phyloP scores from a whole-genome alignment of 1,140 invertebrate genomes.

The Dysdera silvatica region DNA sequence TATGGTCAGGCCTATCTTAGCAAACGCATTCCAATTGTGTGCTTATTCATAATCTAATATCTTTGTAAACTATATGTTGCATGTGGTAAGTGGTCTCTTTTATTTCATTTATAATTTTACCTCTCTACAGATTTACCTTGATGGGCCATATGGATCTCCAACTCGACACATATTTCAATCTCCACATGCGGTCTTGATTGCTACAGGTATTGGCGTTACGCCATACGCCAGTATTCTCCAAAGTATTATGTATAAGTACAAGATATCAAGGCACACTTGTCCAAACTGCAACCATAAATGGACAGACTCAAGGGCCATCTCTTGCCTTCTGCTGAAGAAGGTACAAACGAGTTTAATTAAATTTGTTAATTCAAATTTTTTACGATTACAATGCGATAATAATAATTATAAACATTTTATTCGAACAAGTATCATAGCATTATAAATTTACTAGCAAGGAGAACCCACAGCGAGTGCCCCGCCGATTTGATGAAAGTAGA shows the following conservation, averaged over 20 bases:
- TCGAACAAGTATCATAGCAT: too few relatives aligned
- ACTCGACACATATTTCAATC: slow-evolving; percentile 89
- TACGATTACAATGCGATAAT: neutral
- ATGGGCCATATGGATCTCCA: slow-evolving; percentile 92
- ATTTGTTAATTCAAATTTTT: neutral
- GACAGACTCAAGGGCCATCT: slow-evolving; percentile 52
- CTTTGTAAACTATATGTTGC: too few relatives aligned
- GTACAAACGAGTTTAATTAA: slow-evolving; percentile 45
- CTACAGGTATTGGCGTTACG: slow-evolving; percentile 92
- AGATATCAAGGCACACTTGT: slow-evolving; percentile 70
- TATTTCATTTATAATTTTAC: too few relatives aligned
- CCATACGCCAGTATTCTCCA: slow-evolving; percentile 93
- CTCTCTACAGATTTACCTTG: slow-evolving; percentile 68
- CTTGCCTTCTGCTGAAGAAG: slow-evolving; percentile 78
- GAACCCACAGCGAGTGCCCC: too few relatives aligned
- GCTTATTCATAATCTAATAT: too few relatives aligned
- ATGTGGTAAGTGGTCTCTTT: too few relatives aligned
- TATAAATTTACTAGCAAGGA: too few relatives aligned
- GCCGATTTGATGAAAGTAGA: too few relatives aligned
- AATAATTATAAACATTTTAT: too few relatives aligned
- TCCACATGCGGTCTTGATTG: slow-evolving; percentile 88
- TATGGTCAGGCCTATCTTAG: too few relatives aligned
- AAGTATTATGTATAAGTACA: slow-evolving; percentile 87
- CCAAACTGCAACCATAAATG: slow-evolving; percentile 64
- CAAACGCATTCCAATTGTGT: too few relatives aligned